Percentiles rank a stretch among this genome's conserved stretches.
Conservation (phyloP, 2,113 vertebrate genomes). For the Chelonoidis abingdonii region DNA sequence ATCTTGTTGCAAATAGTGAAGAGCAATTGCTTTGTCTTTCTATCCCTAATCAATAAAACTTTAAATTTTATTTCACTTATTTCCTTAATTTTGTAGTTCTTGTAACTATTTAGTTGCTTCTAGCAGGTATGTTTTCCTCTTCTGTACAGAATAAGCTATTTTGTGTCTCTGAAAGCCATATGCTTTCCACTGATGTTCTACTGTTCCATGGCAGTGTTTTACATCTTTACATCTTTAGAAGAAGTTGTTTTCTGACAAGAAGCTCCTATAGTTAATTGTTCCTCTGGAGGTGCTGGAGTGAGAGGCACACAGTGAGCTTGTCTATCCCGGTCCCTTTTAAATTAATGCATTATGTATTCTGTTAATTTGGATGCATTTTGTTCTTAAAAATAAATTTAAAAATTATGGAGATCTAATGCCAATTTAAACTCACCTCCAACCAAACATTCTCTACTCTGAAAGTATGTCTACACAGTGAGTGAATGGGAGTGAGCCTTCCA, state of each 20-base stretch:
- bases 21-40: neutral
- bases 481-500: no score
- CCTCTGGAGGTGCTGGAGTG: neutral
- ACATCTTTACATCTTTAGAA: neutral
- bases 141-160: neutral
- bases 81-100: neutral
- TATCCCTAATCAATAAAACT: neutral
- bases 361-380: neutral
- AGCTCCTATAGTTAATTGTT: neutral
- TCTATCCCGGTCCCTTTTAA: neutral
- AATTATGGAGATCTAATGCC: neutral
- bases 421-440: neutral
- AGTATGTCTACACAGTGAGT: no score
- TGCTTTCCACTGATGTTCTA: neutral
- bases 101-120: neutral
- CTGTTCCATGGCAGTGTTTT: neutral
- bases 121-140: neutral
- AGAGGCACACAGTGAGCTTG: neutral
- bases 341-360: neutral
- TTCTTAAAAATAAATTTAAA: neutral
- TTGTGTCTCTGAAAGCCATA: neutral
- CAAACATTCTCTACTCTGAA: neutral
- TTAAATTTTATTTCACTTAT: neutral
- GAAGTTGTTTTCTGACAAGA: no score
- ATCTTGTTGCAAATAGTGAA: neutral